Conservation (phyloP, 2,797 vertebrate species). For the Hydrophis major region DNA sequence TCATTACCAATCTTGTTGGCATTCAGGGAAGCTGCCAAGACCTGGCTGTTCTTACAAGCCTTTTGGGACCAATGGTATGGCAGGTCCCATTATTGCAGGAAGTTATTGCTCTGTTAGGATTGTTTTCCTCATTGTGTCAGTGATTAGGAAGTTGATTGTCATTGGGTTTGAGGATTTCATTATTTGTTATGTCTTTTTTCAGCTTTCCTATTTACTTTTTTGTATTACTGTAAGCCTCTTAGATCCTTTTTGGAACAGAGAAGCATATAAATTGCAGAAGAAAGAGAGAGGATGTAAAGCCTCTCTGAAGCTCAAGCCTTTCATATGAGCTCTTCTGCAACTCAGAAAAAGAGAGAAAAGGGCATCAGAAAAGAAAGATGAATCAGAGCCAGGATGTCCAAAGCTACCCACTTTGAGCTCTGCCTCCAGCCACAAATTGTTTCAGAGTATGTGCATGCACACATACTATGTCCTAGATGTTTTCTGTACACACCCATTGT, state of each 20-base stretch:
- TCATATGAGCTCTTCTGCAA: background rate
- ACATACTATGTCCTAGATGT: background rate
- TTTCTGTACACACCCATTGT: background rate
- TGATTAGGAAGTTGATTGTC: background rate
- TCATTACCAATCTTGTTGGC: background rate
- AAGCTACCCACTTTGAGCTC: background rate
- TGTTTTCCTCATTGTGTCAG: background rate
- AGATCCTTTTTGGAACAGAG: background rate
- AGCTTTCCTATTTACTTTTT: background rate
- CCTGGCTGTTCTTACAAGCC: background rate
- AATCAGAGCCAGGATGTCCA: background rate
- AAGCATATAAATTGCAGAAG: background rate
- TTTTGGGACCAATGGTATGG: background rate
- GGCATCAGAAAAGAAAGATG: background rate
- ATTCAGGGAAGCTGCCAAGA: background rate
- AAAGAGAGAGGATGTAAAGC: background rate
- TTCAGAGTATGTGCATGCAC: background rate
- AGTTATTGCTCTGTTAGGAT: background rate
- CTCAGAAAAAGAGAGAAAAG: background rate
- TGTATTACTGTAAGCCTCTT: background rate
- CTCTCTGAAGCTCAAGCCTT: background rate
- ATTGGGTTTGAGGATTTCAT: background rate
- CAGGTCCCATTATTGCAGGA: background rate
- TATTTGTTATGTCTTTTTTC: background rate
- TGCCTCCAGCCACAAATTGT: background rate